Conservation (phyloP, 2,113 vertebrate species). For the Microcebus ravelobensis region DNA sequence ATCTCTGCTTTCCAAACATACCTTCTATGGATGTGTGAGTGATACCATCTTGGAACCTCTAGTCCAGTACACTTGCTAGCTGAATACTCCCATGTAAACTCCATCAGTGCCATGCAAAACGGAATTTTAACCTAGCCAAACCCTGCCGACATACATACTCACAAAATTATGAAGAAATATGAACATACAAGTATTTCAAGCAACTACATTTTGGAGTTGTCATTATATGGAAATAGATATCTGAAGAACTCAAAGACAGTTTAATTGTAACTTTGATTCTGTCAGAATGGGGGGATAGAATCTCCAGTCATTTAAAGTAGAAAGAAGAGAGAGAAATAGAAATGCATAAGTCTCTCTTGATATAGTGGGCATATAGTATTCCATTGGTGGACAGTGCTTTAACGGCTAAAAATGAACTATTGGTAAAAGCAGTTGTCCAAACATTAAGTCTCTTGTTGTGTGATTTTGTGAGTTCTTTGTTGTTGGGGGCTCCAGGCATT, state of each 20-base stretch:
- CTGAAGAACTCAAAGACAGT: background rate
- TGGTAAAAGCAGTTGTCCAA: background rate
- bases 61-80: background rate
- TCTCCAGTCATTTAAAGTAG: background rate
- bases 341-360: background rate
- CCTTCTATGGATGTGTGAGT: background rate
- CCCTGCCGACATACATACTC: background rate
- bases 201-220: background rate
- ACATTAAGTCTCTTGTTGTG: background rate
- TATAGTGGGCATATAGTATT: background rate
- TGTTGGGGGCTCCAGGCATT: fast-evolving
- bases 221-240: background rate
- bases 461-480: background rate
- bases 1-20: background rate
- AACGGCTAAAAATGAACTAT: background rate
- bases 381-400: background rate
- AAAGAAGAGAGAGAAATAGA: background rate
- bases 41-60: background rate
- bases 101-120: background rate
- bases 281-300: fast-evolving
- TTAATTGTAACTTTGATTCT: background rate
- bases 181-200: background rate
- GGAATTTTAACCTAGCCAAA: background rate
- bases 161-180: background rate
- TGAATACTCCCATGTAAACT: background rate